Evolutionary conservation across 2,113 vertebrate genomes (phyloP).

Genomic region (Nycticebus coucang): DNA sequence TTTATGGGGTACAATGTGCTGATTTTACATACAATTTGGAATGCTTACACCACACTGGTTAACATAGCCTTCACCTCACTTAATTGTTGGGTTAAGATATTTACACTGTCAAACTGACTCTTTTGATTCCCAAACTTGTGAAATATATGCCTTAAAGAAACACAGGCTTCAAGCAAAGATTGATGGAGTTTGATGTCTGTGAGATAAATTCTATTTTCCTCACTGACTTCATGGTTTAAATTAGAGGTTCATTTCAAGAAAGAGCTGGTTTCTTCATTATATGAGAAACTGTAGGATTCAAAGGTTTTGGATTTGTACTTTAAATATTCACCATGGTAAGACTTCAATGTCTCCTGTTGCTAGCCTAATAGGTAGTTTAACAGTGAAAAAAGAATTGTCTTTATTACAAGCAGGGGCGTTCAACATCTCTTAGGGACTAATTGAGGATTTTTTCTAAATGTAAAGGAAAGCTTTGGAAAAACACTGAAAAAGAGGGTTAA

Average conservation of each 20-base stretch:
- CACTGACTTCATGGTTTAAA: neutral
- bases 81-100: no score
- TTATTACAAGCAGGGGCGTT: neutral
- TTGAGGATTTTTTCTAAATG: neutral
- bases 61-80: no score
- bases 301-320: neutral
- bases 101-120: neutral
- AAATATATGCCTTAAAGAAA: neutral
- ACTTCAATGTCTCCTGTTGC: neutral
- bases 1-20: no score
- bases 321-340: neutral
- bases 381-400: neutral
- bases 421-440: neutral
- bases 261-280: neutral
- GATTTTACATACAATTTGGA: no score
- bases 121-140: neutral
- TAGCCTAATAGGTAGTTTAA: neutral
- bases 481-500: neutral
- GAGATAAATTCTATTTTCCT: neutral
- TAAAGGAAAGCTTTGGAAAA: neutral
- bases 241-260: neutral
- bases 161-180: neutral
- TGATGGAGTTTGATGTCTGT: neutral
- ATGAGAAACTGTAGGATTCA: neutral
- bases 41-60: no score